phyloP scores from a whole-genome alignment of 2,888 invertebrate species.

The Unio delphinus region DNA sequence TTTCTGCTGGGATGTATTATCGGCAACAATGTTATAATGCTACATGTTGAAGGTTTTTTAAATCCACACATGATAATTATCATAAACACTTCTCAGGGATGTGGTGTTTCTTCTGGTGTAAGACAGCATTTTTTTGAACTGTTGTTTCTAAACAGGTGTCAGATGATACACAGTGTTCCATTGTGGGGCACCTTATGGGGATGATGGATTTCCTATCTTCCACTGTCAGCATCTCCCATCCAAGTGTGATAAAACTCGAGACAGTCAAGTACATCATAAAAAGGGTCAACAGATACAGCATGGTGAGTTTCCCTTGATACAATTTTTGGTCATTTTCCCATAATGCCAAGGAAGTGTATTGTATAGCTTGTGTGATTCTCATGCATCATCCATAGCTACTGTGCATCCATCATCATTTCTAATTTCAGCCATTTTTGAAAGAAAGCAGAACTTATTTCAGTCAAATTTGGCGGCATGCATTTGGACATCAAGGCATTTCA shows the following conservation, averaged over 20 bases:
- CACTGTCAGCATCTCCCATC: slow-evolving; percentile 81
- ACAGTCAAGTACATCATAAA: slow-evolving; percentile 91
- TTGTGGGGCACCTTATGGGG: slow-evolving; percentile 93
- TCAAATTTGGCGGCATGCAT: too few species aligned
- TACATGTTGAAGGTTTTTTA: too few species aligned
- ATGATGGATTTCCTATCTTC: slow-evolving; percentile 84
- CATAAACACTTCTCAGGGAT: too few species aligned
- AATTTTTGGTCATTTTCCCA: not conserved
- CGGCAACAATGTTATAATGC: too few species aligned
- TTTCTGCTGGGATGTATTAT: too few species aligned
- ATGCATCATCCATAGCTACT: not conserved
- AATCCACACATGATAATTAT: too few species aligned
- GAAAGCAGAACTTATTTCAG: too few species aligned
- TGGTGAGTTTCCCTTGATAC: slow-evolving; percentile 77
- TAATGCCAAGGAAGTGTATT: not conserved
- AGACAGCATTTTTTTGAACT: too few species aligned
- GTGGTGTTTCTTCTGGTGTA: too few species aligned
- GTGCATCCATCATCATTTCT: not conserved
- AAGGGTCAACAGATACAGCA: slow-evolving; percentile 85
- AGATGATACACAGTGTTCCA: slow-evolving; percentile 76
- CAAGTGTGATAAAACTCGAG: slow-evolving; percentile 84
- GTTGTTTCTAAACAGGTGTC: slow-evolving; percentile 35
- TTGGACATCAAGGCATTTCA: too few species aligned
- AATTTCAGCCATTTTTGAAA: too few species aligned
- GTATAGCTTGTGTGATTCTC: not conserved